Evolutionary conservation across 2,797 vertebrate genomes (phyloP), one percentile per base, ranked within the genome.

Genomic region (Aulostomus chinensis): DNA sequence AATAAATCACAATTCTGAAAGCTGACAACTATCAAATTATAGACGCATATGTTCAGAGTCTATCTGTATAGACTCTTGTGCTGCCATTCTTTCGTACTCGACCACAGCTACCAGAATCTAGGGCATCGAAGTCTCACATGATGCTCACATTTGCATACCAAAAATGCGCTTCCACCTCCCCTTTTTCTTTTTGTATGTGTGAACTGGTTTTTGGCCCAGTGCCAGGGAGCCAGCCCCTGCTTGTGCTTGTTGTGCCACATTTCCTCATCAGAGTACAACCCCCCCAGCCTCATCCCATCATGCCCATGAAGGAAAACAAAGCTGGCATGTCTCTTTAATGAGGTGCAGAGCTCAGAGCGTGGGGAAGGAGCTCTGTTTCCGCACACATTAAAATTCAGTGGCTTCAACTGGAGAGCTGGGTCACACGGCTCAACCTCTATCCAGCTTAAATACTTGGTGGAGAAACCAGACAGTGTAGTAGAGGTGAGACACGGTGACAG

Each of bases 261-360:
- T 89, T 88, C 63, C 84, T 89, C 87, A 84, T 88, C 84, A 74
- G 81, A 78, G 76, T 68, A 62, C 66, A 39, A 60, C 78, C 74
- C 54, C 43, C 78, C 78, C 77, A 80, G 69, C 63, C 73, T 83
- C 81, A 80, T 86, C 81, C 75, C 86, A 89, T 91, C 87, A 90
- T 79, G 79, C 69, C 74, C 78, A 59, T 83, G 86, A 85, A 84
- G 86, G 78, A 89, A 92, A 92, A 92, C 91, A 92, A 92, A 92
- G 90, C 90, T 91, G 91, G 89, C 92, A 86, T 86, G 83, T 88
- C 88, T 90, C 83, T 88, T 86, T 92, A 92, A 91, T 90, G 88
- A 91, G 86, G 84, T 80, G 70, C 68, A 58, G 69, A 60, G 72
- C 84, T 88, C 65, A 7, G 73, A 85, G 84, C 73, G 58, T 72